phyloP scores from a whole-genome alignment of 2,113 vertebrate species.

The Anguilla japonica region DNA sequence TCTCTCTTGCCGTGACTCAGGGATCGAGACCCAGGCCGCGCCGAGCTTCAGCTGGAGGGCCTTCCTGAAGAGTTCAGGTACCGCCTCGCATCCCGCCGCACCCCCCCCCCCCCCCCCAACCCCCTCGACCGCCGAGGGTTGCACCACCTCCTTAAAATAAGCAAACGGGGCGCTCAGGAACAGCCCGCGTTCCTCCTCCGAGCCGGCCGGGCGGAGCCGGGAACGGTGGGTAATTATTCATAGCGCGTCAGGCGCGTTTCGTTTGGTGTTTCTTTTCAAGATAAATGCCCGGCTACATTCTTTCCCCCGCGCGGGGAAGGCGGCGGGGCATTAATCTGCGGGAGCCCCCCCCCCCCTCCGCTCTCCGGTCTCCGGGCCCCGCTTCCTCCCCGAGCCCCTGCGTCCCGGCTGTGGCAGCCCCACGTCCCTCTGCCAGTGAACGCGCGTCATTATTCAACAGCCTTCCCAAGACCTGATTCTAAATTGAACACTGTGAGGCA shows the following conservation, averaged over 20 bases:
- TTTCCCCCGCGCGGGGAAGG: neutral
- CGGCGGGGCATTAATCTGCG: neutral
- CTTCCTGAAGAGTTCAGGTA: slow-evolving; percentile 85
- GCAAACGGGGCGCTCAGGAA: neutral
- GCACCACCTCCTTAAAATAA: neutral
- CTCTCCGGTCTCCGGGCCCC: neutral
- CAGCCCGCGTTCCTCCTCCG: neutral
- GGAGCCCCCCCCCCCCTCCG: neutral
- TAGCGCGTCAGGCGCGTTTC: neutral
- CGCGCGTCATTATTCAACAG: slow-evolving; percentile 43
- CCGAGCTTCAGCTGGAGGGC: slow-evolving; percentile 75
- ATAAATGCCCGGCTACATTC: slow-evolving; percentile 15
- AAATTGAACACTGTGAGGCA: slow-evolving; percentile 53
- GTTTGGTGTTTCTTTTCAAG: neutral
- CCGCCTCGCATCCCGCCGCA: neutral
- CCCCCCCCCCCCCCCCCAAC: neutral
- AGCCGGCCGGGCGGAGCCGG: neutral
- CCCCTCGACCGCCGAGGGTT: neutral
- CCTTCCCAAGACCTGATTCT: slow-evolving; percentile 36
- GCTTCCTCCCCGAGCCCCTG: neutral
- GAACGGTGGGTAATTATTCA: neutral
- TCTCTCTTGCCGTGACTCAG: slow-evolving; percentile 56
- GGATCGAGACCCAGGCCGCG: slow-evolving; percentile 72
- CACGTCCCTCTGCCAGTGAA: slow-evolving; percentile 51
- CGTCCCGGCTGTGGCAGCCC: neutral